Base-by-base conservation (phyloP, 2,888 invertebrate genomes). In the Iphiclides podalirius region DNA sequence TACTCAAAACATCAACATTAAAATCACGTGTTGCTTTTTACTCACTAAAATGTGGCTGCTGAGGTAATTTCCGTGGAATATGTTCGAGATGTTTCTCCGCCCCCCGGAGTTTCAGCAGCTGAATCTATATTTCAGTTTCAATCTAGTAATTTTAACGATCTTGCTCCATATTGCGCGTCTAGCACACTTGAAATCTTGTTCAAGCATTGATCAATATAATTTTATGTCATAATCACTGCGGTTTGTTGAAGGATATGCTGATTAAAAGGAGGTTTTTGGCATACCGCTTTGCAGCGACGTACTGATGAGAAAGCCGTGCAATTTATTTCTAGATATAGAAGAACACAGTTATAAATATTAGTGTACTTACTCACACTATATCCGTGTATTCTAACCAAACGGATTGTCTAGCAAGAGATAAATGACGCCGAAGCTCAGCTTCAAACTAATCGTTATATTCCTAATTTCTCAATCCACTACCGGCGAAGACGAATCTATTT, bases 371-470 rank as follows among this genome's bases (percentile, higher is more conserved):
- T n/a, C n/a, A n/a, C n/a, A 66, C 36, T 61, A 53, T 57, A 59
- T 65, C 64, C 54, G 52, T 47, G 60, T 66, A 49, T 55, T 58
- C 58, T 66, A 63, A 65, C 75, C 69, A 72, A 77, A 75, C 64
- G 65, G 66, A 72, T 73, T 74, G 74, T 77, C 67, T 61, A 62
- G 60, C 58, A 55, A 66, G n/a, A 70, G 76, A 81, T 73, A 75
- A 80, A 83, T 76, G 72, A 72, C 67, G 66, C 69, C 61, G 63
- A 62, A 74, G 70, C 75, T 79, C 75, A 69, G 61, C 67, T 75
- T 66, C 64, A 72, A 80, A 78, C 72, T 77, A 79, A 80, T 82
- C 72, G 67, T 70, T 69, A 63, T 71, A 67, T 75, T 79, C 70
- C 70, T 76, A 70, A 81, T 81, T 77, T 78, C 79, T 77, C 75